Base-by-base conservation (phyloP, 1,140 invertebrate genomes). In the Diabrotica undecimpunctata region DNA sequence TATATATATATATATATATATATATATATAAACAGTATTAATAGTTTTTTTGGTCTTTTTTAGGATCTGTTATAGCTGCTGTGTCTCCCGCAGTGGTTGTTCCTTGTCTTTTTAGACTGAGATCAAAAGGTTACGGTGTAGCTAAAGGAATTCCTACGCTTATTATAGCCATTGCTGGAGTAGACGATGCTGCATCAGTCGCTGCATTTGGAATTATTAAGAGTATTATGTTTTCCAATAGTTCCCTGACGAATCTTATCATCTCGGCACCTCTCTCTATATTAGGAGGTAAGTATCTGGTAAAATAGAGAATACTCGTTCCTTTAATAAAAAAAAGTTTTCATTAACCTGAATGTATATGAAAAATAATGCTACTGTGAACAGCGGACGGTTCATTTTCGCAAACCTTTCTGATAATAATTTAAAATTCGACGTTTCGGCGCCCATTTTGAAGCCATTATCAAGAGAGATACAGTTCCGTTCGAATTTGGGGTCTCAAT, bases 61-160 rank as follows among this genome's bases (percentile, higher is more conserved):
- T 52, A 56, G 92, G 91, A 66, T 90, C 91, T 67, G 88, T 97
- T 46, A 81, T 97, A 50, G 91, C 93, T 4, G 94, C 96, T 0
- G 95, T 98, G 5, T 96, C 95, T 0, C 95, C 96, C 0, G 96
- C 96, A 7, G 95, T 99, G 7, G 91, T 98, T 5, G 96, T 98
- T n/a, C 95, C 96, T 0, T 92, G 90, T 69, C 84, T 98, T 53
- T 88, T 98, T 71, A 8, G 64, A 64, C 81, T 98, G 8, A 84
- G 13, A 85, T 87, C 64, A 61, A 89, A 91, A 75, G 93, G 93
- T 7, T 94, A 95, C 74, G 96, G 96, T 2, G 88, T 94, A 5
- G 89, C 91, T 41, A 96, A 97, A 83, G 96, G 96, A 0, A 95
- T 99, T 59, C 95, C 96, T 0, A 97, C 96, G 0, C 81, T 98